phyloP scores from a whole-genome alignment of 2,113 vertebrate genomes.

The Elephantulus edwardii region DNA sequence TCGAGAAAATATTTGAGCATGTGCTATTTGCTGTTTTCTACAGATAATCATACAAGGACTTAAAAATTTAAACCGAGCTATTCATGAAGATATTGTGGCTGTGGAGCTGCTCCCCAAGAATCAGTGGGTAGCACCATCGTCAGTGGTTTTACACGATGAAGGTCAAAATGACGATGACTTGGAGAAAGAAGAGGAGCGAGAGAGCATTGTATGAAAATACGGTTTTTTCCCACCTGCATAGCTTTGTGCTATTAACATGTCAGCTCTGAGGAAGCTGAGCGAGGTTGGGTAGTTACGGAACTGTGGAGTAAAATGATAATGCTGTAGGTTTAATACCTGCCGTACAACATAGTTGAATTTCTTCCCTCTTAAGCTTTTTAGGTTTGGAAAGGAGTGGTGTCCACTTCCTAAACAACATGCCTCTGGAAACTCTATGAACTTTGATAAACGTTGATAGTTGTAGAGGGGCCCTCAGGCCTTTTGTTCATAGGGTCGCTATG shows the following conservation, averaged over 20 bases:
- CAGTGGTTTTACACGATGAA: slow-evolving; percentile 95
- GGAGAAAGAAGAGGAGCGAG: slow-evolving; percentile 89
- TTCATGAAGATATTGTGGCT: slow-evolving; percentile 95
- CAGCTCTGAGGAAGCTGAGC: background rate
- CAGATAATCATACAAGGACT: slow-evolving; percentile 96
- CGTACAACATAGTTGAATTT: background rate
- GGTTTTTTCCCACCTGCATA: slow-evolving; percentile 6
- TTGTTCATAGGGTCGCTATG: too few relatives aligned
- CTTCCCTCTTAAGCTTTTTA: too few relatives aligned
- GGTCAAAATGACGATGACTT: slow-evolving; percentile 87
- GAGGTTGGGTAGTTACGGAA: background rate
- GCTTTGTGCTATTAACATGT: background rate
- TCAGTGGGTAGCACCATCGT: slow-evolving; percentile 92
- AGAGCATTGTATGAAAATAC: slow-evolving; percentile 81
- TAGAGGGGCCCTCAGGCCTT: too few relatives aligned
- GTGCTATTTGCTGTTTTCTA: slow-evolving; percentile 40
- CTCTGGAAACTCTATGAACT: too few relatives aligned
- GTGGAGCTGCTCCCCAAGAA: slow-evolving; percentile 90
- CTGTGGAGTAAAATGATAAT: slow-evolving; percentile 2
- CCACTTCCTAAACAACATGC: too few relatives aligned
- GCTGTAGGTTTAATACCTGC: background rate
- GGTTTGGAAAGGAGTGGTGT: too few relatives aligned
- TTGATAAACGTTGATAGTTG: too few relatives aligned
- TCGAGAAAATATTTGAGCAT: slow-evolving; percentile 38
- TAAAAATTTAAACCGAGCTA: slow-evolving; percentile 93